Evolutionary conservation across 2,888 invertebrate genomes (phyloP).

Genomic region (Drosophila sordidula): DNA sequence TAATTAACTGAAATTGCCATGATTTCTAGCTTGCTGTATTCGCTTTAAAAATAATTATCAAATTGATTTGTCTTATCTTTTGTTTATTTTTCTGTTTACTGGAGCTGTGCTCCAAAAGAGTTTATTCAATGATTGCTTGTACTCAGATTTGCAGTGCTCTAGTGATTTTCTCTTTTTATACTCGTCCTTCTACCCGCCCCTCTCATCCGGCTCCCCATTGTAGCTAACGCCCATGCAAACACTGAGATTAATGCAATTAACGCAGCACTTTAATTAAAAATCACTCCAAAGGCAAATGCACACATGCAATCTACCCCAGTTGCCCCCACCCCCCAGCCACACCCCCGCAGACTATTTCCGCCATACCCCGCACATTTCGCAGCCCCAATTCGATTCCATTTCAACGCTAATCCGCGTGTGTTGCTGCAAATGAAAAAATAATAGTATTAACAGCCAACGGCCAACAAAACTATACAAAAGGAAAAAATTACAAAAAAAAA

Average conservation of each 20-base stretch:
- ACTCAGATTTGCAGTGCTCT: neutral
- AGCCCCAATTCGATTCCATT: conserved; percentile 51
- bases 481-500: neutral
- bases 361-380: neutral
- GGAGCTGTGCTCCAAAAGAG: conserved; percentile 3
- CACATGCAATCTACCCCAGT: conserved; percentile 23
- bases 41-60: neutral
- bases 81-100: neutral
- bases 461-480: conserved; percentile 42
- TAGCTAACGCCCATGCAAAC: conserved; percentile 48
- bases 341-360: neutral
- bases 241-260: conserved; percentile 77
- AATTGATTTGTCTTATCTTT: conserved; percentile 7
- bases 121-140: neutral
- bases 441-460: conserved; percentile 61
- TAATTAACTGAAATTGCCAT: too few species aligned
- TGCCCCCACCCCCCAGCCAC: conserved; percentile 1
- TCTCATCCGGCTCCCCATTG: neutral
- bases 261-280: conserved; percentile 77
- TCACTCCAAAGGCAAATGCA: conserved; percentile 49
- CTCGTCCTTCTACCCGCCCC: neutral
- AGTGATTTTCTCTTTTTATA: neutral
- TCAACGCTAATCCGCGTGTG: conserved; percentile 67
- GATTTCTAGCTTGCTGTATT: neutral
- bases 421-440: conserved; percentile 74